Percentiles rank a stretch among this genome's conserved stretches.
phyloP scores from a whole-genome alignment of 2,113 vertebrate genomes.

The Pelobates fuscus region DNA sequence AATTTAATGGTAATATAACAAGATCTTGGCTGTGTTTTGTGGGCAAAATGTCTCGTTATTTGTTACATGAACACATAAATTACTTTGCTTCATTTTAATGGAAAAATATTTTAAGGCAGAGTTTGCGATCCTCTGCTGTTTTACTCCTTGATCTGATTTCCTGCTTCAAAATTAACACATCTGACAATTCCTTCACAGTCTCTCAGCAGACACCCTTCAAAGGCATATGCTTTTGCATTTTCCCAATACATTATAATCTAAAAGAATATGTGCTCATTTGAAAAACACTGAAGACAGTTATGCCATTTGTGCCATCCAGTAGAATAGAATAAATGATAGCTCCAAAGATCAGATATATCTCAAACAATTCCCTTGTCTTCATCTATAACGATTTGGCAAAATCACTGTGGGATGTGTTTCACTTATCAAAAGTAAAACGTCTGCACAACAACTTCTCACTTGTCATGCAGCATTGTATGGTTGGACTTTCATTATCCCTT shows the following conservation, averaged over 20 bases:
- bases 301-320: conserved; percentile 40
- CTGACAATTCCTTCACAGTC: conserved; percentile 55
- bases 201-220: conserved; percentile 52
- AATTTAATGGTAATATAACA: too few species aligned
- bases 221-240: conserved; percentile 47
- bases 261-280: conserved; percentile 20
- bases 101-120: too few species aligned
- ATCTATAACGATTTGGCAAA: conserved; percentile 17
- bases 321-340: conserved; percentile 32
- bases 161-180: conserved; percentile 58
- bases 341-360: conserved; percentile 7
- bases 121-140: conserved; percentile 53
- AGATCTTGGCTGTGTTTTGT: too few species aligned
- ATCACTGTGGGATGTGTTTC: conserved; percentile 13
- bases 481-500: conserved; percentile 59
- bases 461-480: conserved; percentile 53
- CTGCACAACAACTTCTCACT: conserved; percentile 46
- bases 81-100: too few species aligned
- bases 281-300: conserved; percentile 20
- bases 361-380: conserved; percentile 21
- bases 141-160: conserved; percentile 58
- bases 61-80: too few species aligned
- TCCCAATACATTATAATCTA: conserved; percentile 46
- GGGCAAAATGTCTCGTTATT: too few species aligned
- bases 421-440: conserved; percentile 46